These are phyloP conservation scores for Mystacides longicornis DNA, from an alignment of 2,888 invertebrate species.

Conservation along the genomic window DNA sequence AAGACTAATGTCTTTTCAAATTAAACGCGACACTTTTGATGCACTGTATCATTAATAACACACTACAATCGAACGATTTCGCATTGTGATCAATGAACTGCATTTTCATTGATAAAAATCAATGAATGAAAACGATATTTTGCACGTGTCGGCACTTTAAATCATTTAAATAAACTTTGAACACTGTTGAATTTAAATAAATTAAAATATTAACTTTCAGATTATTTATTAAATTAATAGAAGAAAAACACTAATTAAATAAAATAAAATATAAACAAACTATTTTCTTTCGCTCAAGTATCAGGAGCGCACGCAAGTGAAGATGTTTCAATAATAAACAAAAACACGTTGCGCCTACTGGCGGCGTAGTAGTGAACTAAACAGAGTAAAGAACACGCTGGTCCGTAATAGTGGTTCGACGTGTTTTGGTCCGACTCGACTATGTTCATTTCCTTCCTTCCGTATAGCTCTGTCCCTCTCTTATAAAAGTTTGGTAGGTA, in stretches of 20 bases:
- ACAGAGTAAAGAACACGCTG: constrained; percentile 17
- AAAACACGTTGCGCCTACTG: constrained; percentile 26
- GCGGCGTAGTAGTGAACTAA: constrained; percentile 25
- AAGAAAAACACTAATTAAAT: background rate
- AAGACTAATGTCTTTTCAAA: no score
- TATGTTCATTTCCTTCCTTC: constrained; percentile 17
- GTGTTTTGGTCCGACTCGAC: constrained; percentile 18
- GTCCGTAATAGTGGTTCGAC: constrained; percentile 13
- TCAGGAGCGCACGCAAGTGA: constrained; percentile 10
- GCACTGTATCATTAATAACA: no score
- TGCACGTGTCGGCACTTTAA: background rate
- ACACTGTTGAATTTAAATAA: background rate
- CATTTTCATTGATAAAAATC: constrained; percentile 1
- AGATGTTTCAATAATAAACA: constrained; percentile 22
- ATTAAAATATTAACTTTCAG: background rate
- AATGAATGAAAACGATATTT: constrained; percentile 4
- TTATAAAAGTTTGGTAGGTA: background rate
- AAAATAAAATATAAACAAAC: background rate
- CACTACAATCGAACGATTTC: no score
- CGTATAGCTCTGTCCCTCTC: constrained; percentile 19
- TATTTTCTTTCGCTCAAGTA: background rate
- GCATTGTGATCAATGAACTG: constrained; percentile 1
- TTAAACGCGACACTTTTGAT: no score
- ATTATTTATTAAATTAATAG: background rate
- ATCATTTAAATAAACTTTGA: background rate